Evolutionary conservation across 2,797 vertebrate species (phyloP), one percentile per base, ranked within the genome.

Genomic region (Coregonus sp.): DNA sequence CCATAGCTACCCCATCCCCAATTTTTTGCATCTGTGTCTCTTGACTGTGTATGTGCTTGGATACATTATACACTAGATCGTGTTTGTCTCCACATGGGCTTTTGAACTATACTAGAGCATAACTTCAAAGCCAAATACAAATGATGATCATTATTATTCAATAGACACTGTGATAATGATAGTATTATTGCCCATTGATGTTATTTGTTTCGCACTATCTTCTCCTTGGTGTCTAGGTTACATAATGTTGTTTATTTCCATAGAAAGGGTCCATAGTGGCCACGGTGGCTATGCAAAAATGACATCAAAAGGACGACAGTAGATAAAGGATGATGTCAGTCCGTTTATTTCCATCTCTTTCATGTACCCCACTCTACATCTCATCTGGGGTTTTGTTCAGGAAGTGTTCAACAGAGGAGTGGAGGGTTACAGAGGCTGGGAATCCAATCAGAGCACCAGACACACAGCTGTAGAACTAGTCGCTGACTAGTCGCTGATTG

Each of bases 1-100:
- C 84, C 82, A 86, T 87, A 81, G 82, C 72, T 78, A 86, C 85
- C 70, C 72, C 66, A 82, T 81, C 80, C 86, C 80, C 33, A 78
- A 74, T 84, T 83, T 81, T 70, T 70, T 77, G 78, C 72, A 79
- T 70, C 73, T 6, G 66, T 77, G 79, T 72, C 51, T 74, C 76
- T 84, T 84, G 80, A 80, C 81, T 81, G 80, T 50, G 14, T 78
- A 25, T 72, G 71, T 65, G 77, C 79, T 84, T 82, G 78, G 79
- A 82, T 78, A 75, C 76, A 37, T 67, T 52, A 25, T 35, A 51
- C 31, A 63, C 63, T 16, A 20, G 9, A 14, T 47, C 50, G 5
- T 73, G 75, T 61, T 54, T 25, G 40, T 72, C 70, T 67, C 50
- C 63, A 11, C 47, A 78, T 40, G 61, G 50, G 70, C 47, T 78